Conservation (phyloP, 2,797 vertebrate species). For the Danio aesculapii region DNA sequence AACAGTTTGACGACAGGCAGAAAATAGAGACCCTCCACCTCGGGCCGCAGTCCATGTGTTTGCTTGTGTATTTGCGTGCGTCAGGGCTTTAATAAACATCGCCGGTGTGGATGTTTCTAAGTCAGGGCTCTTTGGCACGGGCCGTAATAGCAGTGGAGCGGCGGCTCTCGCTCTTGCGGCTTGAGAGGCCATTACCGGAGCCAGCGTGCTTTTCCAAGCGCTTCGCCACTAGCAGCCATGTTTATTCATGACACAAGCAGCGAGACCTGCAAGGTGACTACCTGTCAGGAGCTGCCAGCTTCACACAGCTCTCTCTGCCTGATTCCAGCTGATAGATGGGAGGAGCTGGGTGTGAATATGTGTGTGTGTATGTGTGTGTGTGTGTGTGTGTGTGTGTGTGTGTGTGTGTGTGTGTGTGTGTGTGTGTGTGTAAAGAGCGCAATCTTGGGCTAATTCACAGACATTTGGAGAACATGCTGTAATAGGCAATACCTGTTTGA, state of each 20-base stretch:
- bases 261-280: conserved; percentile 78
- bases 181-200: conserved; percentile 67
- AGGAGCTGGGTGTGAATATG: conserved; percentile 29
- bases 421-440: conserved; percentile 26
- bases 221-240: conserved; percentile 69
- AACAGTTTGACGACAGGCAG: conserved; percentile 36
- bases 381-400: conserved; percentile 29
- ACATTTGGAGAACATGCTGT: conserved; percentile 55
- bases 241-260: conserved; percentile 76
- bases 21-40: conserved; percentile 36
- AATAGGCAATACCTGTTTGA: conserved; percentile 29
- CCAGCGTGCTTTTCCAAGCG: conserved; percentile 58
- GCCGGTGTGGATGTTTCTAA: conserved; percentile 59
- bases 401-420: conserved; percentile 6
- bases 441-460: conserved; percentile 58
- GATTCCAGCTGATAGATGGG: conserved; percentile 66
- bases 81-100: conserved; percentile 61
- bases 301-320: conserved; percentile 60
- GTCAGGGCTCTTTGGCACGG: conserved; percentile 51
- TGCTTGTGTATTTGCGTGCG: conserved; percentile 25
- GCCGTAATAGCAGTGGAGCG: conserved; percentile 54
- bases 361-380: conserved; percentile 22
- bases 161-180: conserved; percentile 53
- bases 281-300: conserved; percentile 72
- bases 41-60: conserved; percentile 30